phyloP scores from a whole-genome alignment of 1,140 invertebrate genomes.

The Drosophila chauvacae region DNA sequence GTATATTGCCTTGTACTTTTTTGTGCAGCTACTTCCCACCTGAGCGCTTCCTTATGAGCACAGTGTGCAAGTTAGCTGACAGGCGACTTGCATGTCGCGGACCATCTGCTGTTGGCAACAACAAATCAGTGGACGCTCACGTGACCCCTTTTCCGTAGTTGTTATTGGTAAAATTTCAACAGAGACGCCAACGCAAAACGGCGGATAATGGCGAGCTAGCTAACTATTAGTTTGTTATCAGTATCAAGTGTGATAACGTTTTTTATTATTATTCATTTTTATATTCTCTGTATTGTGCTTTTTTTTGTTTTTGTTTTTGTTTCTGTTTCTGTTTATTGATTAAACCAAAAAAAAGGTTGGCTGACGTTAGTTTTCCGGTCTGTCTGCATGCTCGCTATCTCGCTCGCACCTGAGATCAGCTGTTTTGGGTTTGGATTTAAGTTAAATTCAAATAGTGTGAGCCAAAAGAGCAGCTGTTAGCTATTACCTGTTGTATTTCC shows the following conservation, averaged over 20 bases:
- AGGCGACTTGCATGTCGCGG: conserved; percentile 3
- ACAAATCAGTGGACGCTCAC: conserved; percentile 20
- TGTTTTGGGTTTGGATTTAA: conserved; percentile 50
- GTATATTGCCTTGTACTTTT: conserved; percentile 10
- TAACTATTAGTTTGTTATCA: conserved; percentile 27
- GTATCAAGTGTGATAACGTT: conserved; percentile 23
- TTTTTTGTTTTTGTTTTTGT: conserved; percentile 14
- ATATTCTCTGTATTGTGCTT: conserved; percentile 10
- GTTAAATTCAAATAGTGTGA: conserved; percentile 30
- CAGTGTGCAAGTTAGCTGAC: background rate
- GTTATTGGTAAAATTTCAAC: conserved; percentile 39
- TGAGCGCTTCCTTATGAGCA: background rate
- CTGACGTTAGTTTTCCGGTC: conserved; percentile 37
- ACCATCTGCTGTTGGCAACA: conserved; percentile 7
- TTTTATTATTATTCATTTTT: conserved; percentile 4
- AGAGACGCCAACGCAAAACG: conserved; percentile 11
- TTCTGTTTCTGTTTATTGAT: conserved; percentile 67
- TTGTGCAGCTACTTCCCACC: background rate
- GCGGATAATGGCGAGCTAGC: conserved; percentile 3
- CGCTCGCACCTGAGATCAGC: conserved; percentile 52
- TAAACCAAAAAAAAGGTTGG: conserved; percentile 38
- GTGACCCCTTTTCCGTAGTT: conserved; percentile 28
- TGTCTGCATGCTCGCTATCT: background rate
- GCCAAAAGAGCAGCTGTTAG: conserved; percentile 41
- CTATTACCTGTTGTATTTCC: conserved; percentile 21